Evolutionary conservation across 2,113 vertebrate genomes (phyloP).

Genomic region (Saccopteryx leptura): DNA sequence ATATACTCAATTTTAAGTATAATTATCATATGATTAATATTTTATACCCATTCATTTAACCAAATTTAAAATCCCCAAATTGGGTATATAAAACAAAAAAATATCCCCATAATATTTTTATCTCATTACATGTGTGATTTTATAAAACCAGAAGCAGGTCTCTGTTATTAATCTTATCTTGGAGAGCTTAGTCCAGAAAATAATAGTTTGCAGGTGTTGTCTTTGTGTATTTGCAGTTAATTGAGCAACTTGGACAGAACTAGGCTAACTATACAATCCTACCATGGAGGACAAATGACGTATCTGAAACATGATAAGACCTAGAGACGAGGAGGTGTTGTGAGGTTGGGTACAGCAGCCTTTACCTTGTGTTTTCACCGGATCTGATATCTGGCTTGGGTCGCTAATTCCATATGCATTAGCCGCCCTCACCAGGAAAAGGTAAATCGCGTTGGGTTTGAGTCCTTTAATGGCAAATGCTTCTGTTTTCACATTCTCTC

Average conservation of each 20-base stretch:
- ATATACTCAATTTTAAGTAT: neutral
- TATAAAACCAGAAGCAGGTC: neutral
- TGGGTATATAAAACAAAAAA: neutral
- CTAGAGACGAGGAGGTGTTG: neutral
- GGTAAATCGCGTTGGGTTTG: constrained; percentile 97
- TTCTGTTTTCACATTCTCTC: constrained; percentile 97
- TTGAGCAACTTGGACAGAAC: neutral
- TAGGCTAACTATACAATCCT: neutral
- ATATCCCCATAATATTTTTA: neutral
- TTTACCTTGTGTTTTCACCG: constrained; percentile 98
- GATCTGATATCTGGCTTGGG: constrained; percentile 98
- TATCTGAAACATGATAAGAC: constrained; percentile 10
- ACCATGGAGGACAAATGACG: neutral
- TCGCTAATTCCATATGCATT: constrained; percentile 99
- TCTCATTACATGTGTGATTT: neutral
- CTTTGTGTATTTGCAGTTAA: constrained; percentile 37
- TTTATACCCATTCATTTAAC: neutral
- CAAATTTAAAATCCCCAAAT: neutral
- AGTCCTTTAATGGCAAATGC: constrained; percentile 95
- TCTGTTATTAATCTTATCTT: neutral
- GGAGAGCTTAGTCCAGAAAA: neutral
- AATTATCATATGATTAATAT: neutral
- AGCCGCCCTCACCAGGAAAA: constrained; percentile 98
- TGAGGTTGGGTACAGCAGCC: constrained; percentile 45
- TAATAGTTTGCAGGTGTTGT: neutral